Base-by-base conservation (phyloP, 2,797 vertebrate genomes). In the Hoplostethus mediterraneus region DNA sequence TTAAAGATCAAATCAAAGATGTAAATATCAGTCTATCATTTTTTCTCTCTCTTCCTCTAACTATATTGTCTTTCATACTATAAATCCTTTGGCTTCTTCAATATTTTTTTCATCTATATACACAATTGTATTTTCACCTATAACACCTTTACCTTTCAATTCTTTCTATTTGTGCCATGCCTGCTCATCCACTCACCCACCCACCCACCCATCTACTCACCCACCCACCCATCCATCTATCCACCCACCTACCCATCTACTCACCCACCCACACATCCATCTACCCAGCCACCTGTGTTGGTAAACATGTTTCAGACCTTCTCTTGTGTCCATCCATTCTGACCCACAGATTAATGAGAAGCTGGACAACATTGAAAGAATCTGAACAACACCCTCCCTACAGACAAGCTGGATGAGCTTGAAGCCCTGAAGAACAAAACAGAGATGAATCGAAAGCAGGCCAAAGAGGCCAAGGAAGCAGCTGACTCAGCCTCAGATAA, bases 381-480 rank as follows among this genome's bases (percentile, higher is more conserved):
- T 58, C 80, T 94, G 64, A 75, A 78, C 49, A 81, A 33, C 5
- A 21, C 1, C 21, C 64, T 0, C 33, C 48, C 83, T 25, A 70
- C 73, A 74, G 69, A 73, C 16, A 54, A 96, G 31, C 74, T 87
- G 63, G 58, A 90, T 0, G 79, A 91, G 73, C 92, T 92, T 3
- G 40, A 93, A 47, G 75, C 64, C 56, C 63, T 96, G 80, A 91
- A 85, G 60, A 86, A 82, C 17, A 96, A 95, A 83, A 92, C 65
- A 0, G 84, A 92, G 44, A 87, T 86, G 80, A 97, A 93, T 67
- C 75, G 48, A 77, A 86, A 91, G n/a, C 82, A 80, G 53, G 93
- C 90, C 0, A 33, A 56, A 63, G 80, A 85, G 0, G 94, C 90
- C 47, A 84, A 73, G 77, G 68, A 79, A 25, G 73, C 68, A 5